Base-by-base conservation (phyloP, 1,140 invertebrate genomes). In the Samia ricini region DNA sequence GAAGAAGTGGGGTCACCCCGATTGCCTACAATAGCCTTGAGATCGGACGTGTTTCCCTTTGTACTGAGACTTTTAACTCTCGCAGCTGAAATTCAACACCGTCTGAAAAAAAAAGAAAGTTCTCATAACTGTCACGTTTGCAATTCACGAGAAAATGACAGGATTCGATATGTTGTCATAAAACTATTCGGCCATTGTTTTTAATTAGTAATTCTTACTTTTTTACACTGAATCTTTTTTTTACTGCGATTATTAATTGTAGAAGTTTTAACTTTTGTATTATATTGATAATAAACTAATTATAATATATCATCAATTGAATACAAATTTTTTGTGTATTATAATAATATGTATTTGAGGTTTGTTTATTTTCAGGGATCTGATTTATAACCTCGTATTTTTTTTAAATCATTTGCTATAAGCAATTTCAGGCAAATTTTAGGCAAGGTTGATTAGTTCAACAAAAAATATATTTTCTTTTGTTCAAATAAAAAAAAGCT, bases 11-110 rank as follows among this genome's bases (percentile, higher is more conserved):
- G 58, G 59, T 50, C 23, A 15, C 22, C 18, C 26, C 24, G 51
- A 63, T 56, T 23, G 54, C 48, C 64, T 59, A 78, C 69, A 74
- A 72, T 72, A 63, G 71, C 54, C 60, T 20, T 56, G 64, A 56
- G 68, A 60, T 70, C 77, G 77, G 74, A 79, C 77, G 64, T 73
- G 66, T 67, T 68, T 64, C 64, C 66, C 68, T 79, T 79, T 79
- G 66, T 77, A 66, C 54, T 20, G 61, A 50, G 56, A 72, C 74
- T 79, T 79, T 79, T 73, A 75, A 75, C 61, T 69, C 56, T 61
- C 63, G 61, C 63, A 29, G 56, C 60, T 65, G 68, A 76, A 70
- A 69, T 51, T 19, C 19, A 48, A 26, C 21, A 64, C 61, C 42
- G 69, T 64, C 62, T 50, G 66, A 33, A 71, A 72, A 76, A 71